Percentiles rank a stretch among this genome's conserved stretches.
Conservation (phyloP, 2,888 invertebrate genomes). For the Tricholauxania praeusta region DNA sequence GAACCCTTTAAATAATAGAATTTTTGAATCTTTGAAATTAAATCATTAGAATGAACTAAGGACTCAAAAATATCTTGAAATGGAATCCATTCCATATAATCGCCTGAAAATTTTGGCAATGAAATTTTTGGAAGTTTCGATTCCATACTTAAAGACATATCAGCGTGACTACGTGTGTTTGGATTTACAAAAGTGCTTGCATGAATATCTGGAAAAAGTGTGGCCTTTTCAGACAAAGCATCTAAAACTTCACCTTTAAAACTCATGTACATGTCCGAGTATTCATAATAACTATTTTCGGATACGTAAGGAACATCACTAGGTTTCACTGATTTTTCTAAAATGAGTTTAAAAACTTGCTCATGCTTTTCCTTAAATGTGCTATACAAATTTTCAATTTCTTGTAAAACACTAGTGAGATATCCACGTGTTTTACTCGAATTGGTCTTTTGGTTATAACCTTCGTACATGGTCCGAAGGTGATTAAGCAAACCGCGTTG, state of each 20-base stretch:
- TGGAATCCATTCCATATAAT: constrained; percentile 14
- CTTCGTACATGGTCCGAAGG: background rate
- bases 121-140: constrained; percentile 28
- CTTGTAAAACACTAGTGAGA: background rate
- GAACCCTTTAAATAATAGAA: constrained; percentile 28
- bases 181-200: background rate
- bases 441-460: background rate
- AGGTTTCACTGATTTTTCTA: background rate
- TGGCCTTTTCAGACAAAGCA: background rate
- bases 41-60: constrained; percentile 2
- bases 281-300: background rate
- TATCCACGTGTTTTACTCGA: background rate
- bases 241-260: constrained; percentile 4
- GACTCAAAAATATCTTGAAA: constrained; percentile 20
- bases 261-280: constrained; percentile 5
- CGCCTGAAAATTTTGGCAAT: too few relatives aligned
- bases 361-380: background rate
- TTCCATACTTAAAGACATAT: background rate
- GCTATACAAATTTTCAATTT: background rate
- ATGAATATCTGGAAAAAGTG: background rate
- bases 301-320: constrained; percentile 6
- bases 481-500: background rate
- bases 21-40: constrained; percentile 16
- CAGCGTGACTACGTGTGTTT: background rate
- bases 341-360: background rate